Conservation (phyloP, 2,888 invertebrate species). For the Ophion ellenae region DNA sequence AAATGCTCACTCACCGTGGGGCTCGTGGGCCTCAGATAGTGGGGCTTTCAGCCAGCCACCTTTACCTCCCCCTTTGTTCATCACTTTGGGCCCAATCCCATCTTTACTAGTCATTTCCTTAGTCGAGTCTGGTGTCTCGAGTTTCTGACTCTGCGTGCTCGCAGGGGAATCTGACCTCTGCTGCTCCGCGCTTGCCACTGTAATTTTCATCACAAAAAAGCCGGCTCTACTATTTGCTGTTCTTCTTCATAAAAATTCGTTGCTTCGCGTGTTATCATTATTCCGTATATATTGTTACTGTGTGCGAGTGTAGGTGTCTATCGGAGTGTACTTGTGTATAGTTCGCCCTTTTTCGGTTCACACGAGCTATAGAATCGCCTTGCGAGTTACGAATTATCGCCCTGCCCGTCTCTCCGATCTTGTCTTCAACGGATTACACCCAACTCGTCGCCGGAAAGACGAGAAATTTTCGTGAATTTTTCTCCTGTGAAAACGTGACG, state of each 20-base stretch:
- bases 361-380: neutral
- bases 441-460: no score
- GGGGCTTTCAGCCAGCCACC: slow-evolving; percentile 83
- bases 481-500: no score
- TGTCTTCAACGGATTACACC: no score
- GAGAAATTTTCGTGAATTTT: no score
- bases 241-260: slow-evolving; percentile 46
- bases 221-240: slow-evolving; percentile 75
- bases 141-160: slow-evolving; percentile 81
- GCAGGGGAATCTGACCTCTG: slow-evolving; percentile 83
- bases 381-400: neutral
- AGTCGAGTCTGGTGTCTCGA: slow-evolving; percentile 82
- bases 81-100: slow-evolving; percentile 82
- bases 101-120: slow-evolving; percentile 83
- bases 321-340: neutral
- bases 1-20: slow-evolving; percentile 82
- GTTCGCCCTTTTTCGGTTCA: neutral
- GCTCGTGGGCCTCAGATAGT: slow-evolving; percentile 82
- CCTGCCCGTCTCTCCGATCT: neutral
- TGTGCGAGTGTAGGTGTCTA: neutral
- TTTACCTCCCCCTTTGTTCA: slow-evolving; percentile 82
- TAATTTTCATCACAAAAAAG: slow-evolving; percentile 79
- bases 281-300: neutral
- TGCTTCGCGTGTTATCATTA: slow-evolving; percentile 43
- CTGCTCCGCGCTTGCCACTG: slow-evolving; percentile 83